Base-by-base conservation (phyloP, 2,797 vertebrate genomes). In the Molossus alvarezi region DNA sequence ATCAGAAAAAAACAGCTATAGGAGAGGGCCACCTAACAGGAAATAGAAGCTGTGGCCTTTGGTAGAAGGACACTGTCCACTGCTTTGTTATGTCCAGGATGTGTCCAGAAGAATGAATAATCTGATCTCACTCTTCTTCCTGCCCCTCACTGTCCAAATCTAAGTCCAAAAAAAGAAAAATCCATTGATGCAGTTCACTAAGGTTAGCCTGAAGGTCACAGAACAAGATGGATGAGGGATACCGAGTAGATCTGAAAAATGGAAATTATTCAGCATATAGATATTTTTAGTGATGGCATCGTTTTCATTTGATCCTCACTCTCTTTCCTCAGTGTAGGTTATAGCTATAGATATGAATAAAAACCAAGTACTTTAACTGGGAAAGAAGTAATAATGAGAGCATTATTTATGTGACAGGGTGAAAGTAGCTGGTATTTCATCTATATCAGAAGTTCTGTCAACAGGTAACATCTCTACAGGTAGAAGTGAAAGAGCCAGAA, bases 381-480 rank as follows among this genome's bases (percentile, higher is more conserved):
- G 25, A 75, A 75, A 57, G 12, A 77, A 33, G 3, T 5, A 90
- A 57, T 72, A 84, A 73, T 64, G 10, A 81, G 10, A 72, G 2
- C 12, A 2, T 58, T 76, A 41, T 3, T 62, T 80, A 41, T 0
- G 2, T 3, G 1, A 55, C 1, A 45, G 15, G 1, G 18, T 48
- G 57, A 84, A 84, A 73, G 4, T 76, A 67, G 25, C 10, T 90
- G 17, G 21, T 62, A 62, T 7, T 67, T 82, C 13, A 41, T 57
- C 18, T 81, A 13, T 72, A 83, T 69, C 21, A 71, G 69, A 17
- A 33, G 10, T 67, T 5, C 7, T 58, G 11, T 80, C 9, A 12
- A 7, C 6, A 77, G 1, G 8, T 86, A 41, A 8, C 41, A 62
- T 88, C 3, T 76, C 27, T 87, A 15, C 65, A 18, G 33, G 81